Base-by-base conservation (phyloP, 1,140 invertebrate genomes). In the Aleiodes sp. region DNA sequence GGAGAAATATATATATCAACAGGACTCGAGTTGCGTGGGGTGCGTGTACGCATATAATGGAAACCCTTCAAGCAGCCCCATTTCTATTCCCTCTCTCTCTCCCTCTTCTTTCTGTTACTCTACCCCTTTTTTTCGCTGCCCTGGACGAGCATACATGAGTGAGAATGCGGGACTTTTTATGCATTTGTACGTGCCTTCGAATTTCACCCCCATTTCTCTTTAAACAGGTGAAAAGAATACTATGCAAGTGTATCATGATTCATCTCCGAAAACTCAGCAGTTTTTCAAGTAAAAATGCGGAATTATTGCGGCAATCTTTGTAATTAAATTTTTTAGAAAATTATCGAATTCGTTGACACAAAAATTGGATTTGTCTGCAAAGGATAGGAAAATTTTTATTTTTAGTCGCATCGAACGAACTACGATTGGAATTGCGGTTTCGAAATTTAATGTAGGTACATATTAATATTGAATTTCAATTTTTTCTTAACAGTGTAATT, bases 51-150 rank as follows among this genome's bases (percentile, higher is more conserved):
- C 77, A 76, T 75, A 78, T 76, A 80, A 82, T 79, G 78, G 82
- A 84, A 84, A 77, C 80, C 80, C 80, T 79, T 80, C 75, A 82
- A 82, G 81, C 80, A 78, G 72, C 73, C 76, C 74, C 78, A 10
- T n/a, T 59, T 61, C 28, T 16, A 29, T 14, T 28, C 63, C 24
- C 41, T 31, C 21, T 59, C 28, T 29, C 60, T 56, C 59, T 10
- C 29, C 24, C 12, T 24, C 26, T 39, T 19, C n/a, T 60, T 24
- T 41, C 41, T 65, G 35, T 14, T 28, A 14, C n/a, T n/a, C 35
- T 57, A 31, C 28, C 28, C 28, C 26, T 43, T 14, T 6, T 12
- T 29, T 59, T 59, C 28, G 24, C 28, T n/a, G 24, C 28, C 28
- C 2, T 28, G 26, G 9, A 59, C 56, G 31, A 8, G n/a, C 56